Evolutionary conservation across 2,113 vertebrate species (phyloP).

Genomic region (Stigmatopora argus): DNA sequence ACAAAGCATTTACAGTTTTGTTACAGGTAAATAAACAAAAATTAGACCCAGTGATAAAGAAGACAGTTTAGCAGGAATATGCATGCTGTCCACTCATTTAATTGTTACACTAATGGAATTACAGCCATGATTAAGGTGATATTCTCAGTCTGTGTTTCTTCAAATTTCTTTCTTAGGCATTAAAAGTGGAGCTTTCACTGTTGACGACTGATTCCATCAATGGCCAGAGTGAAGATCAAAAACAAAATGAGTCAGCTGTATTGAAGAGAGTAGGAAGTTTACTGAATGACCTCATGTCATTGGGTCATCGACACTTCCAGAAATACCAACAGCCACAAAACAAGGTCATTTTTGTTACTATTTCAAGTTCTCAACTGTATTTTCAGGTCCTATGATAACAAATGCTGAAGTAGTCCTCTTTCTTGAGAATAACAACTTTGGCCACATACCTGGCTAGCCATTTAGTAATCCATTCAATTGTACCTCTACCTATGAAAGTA

Average conservation of each 20-base stretch:
- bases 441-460: background rate
- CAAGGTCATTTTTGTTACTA: slow-evolving; percentile 70
- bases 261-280: slow-evolving; percentile 75
- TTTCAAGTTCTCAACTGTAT: background rate
- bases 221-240: slow-evolving; percentile 9
- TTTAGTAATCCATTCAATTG: no score
- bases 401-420: background rate
- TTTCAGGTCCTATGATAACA: background rate
- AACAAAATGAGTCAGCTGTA: slow-evolving; percentile 44
- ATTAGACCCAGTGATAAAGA: no score
- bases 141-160: slow-evolving; percentile 2
- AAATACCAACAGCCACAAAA: slow-evolving; percentile 82
- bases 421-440: background rate
- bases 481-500: no score
- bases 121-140: background rate
- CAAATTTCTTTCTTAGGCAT: slow-evolving; percentile 37
- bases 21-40: slow-evolving; percentile 73
- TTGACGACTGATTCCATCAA: slow-evolving; percentile 43
- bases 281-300: slow-evolving; percentile 76
- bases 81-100: background rate
- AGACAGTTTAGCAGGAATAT: background rate
- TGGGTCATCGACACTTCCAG: slow-evolving; percentile 86
- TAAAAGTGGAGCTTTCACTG: slow-evolving; percentile 60
- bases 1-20: slow-evolving; percentile 84
- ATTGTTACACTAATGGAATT: background rate